phyloP scores from a whole-genome alignment of 1,140 invertebrate genomes.

The Drosophila takahashii region DNA sequence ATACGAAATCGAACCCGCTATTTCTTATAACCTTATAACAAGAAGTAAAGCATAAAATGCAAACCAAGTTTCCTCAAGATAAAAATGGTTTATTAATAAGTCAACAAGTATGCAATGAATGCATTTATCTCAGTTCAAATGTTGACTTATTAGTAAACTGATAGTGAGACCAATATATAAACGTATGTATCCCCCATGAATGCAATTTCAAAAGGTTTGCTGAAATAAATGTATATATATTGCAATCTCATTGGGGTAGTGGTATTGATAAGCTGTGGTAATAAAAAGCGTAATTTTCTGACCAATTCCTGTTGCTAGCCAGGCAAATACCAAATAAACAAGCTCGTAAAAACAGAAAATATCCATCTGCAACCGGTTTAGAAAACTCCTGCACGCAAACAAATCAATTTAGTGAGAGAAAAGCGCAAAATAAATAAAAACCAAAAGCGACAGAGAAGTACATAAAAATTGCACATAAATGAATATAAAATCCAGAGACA shows the following conservation, averaged over 20 bases:
- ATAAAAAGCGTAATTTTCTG: slow-evolving; percentile 3
- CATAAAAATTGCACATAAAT: slow-evolving; percentile 42
- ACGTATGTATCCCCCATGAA: slow-evolving; percentile 5
- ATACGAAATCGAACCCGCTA: background rate
- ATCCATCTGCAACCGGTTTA: slow-evolving; percentile 25
- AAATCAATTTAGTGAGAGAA: slow-evolving; percentile 37
- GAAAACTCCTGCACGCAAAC: slow-evolving; percentile 24
- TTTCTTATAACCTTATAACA: slow-evolving; percentile 5
- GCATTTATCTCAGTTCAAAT: slow-evolving; percentile 18
- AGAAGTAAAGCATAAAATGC: slow-evolving; percentile 1
- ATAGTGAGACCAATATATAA: slow-evolving; percentile 1
- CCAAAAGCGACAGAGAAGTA: slow-evolving; percentile 11
- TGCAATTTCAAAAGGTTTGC: slow-evolving; percentile 18
- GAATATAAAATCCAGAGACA: slow-evolving; percentile 42
- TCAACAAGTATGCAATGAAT: slow-evolving; percentile 19
- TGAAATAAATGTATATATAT: slow-evolving; percentile 4
- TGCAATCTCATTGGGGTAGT: background rate
- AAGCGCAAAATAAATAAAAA: slow-evolving; percentile 34
- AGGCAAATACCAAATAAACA: slow-evolving; percentile 15
- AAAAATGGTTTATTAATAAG: slow-evolving; percentile 25
- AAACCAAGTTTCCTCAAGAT: slow-evolving; percentile 20
- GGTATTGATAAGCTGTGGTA: background rate
- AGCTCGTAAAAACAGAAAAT: slow-evolving; percentile 1
- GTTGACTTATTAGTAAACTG: slow-evolving; percentile 20
- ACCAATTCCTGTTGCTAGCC: slow-evolving; percentile 1